phyloP scores from a whole-genome alignment of 2,113 vertebrate species.

The Lycaon pictus region DNA sequence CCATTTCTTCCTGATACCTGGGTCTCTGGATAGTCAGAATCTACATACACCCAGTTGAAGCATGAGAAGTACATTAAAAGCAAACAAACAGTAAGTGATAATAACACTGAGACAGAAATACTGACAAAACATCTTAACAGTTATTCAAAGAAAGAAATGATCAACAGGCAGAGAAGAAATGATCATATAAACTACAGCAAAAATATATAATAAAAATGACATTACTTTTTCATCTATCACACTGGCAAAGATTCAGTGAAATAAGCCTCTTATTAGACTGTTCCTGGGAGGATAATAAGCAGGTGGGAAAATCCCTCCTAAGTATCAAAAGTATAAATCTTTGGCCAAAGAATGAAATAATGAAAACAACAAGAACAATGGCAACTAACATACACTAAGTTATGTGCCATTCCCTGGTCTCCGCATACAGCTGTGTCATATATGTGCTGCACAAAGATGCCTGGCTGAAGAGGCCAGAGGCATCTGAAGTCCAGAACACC shows the following conservation, averaged over 20 bases:
- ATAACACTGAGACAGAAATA: conserved; percentile 37
- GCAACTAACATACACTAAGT: not conserved
- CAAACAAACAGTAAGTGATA: conserved; percentile 22
- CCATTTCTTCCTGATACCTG: not conserved
- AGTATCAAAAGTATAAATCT: not conserved
- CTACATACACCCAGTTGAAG: not conserved
- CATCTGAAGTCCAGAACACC: not conserved
- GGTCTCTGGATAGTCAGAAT: not conserved
- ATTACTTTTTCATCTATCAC: not conserved
- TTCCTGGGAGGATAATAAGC: not conserved
- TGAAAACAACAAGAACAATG: not conserved
- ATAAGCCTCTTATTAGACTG: not conserved
- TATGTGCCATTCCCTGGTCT: not conserved
- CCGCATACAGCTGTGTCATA: rapidly evolving
- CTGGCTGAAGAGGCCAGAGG: rapidly evolving
- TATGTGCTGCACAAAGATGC: not conserved
- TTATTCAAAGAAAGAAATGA: conserved; percentile 23
- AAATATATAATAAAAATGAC: not conserved
- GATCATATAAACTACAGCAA: not conserved
- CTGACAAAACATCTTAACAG: not conserved
- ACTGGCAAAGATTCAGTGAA: not conserved
- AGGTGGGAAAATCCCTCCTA: not conserved
- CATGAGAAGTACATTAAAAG: not conserved
- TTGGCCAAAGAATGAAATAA: not conserved
- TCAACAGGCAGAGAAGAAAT: not conserved